phyloP scores from a whole-genome alignment of 2,888 invertebrate genomes.

The Poecilobothrus nobilitatus region DNA sequence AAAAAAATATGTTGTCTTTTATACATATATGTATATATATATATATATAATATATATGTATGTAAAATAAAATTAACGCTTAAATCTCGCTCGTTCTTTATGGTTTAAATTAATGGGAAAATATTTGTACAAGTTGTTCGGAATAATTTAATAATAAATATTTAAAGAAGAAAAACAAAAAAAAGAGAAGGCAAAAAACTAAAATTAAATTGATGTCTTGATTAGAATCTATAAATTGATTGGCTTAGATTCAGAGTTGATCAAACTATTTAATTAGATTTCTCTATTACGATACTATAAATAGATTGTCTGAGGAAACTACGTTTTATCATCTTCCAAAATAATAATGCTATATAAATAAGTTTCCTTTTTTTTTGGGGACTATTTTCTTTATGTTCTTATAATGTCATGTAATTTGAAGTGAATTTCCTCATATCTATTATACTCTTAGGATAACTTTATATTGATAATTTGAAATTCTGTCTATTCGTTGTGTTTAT shows the following conservation, averaged over 20 bases:
- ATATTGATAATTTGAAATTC: too few relatives aligned
- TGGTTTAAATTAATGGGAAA: slow-evolving; percentile 6
- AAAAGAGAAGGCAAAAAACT: neutral
- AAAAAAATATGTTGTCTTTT: neutral
- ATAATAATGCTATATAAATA: too few relatives aligned
- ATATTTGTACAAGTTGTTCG: slow-evolving; percentile 1
- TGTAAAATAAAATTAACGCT: neutral
- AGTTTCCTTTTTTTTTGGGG: too few relatives aligned
- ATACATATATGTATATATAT: neutral
- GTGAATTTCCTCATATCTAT: too few relatives aligned
- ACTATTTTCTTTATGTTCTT: too few relatives aligned
- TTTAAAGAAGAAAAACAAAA: neutral
- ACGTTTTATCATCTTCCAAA: too few relatives aligned
- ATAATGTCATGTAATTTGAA: too few relatives aligned
- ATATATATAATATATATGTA: too few relatives aligned
- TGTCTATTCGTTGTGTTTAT: too few relatives aligned
- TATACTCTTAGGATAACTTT: too few relatives aligned
- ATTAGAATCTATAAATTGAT: neutral
- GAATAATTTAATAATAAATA: slow-evolving; percentile 6
- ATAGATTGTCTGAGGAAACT: too few relatives aligned
- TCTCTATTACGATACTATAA: too few relatives aligned
- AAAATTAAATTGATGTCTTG: slow-evolving; percentile 4
- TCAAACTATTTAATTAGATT: neutral
- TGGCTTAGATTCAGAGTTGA: neutral
- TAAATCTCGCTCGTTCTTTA: slow-evolving; percentile 1